Conservation (phyloP, 1,140 invertebrate species). For the Sinonovacula constricta region DNA sequence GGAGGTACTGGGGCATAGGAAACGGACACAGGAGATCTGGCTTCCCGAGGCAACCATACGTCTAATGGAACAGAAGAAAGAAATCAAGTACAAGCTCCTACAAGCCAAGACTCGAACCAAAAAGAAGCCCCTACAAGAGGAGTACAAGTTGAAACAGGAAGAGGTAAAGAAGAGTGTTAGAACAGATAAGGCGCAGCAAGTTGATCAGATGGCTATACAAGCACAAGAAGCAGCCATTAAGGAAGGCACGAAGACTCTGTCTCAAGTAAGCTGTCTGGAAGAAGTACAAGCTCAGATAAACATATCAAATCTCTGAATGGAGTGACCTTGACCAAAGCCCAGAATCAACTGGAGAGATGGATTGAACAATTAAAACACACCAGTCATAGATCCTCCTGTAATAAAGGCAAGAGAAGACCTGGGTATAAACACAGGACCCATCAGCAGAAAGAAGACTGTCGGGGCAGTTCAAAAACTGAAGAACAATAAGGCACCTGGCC, state of each 20-base stretch:
- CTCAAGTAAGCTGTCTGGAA: background rate
- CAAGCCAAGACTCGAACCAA: no score
- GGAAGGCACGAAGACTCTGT: conserved; percentile 2
- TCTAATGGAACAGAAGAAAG: background rate
- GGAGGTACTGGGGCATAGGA: conserved; percentile 9
- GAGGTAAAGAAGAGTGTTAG: background rate
- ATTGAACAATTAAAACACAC: background rate
- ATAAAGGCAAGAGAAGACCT: background rate
- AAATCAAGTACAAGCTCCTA: background rate
- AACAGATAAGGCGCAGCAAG: no score
- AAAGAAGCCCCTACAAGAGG: background rate
- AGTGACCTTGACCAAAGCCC: background rate
- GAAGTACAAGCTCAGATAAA: background rate
- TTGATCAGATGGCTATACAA: conserved; percentile 2
- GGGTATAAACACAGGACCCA: background rate
- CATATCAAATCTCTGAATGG: background rate
- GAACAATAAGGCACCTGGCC: conserved; percentile 21
- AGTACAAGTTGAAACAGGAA: background rate
- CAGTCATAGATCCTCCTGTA: background rate
- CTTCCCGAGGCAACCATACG: background rate
- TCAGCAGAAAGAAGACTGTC: background rate
- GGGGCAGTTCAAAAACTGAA: no score
- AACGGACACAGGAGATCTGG: background rate
- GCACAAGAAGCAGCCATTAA: background rate
- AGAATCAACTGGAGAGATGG: conserved; percentile 2